Percentiles rank a stretch among this genome's conserved stretches.
phyloP scores from a whole-genome alignment of 2,888 invertebrate species.

The Lamellibrachia satsuma region DNA sequence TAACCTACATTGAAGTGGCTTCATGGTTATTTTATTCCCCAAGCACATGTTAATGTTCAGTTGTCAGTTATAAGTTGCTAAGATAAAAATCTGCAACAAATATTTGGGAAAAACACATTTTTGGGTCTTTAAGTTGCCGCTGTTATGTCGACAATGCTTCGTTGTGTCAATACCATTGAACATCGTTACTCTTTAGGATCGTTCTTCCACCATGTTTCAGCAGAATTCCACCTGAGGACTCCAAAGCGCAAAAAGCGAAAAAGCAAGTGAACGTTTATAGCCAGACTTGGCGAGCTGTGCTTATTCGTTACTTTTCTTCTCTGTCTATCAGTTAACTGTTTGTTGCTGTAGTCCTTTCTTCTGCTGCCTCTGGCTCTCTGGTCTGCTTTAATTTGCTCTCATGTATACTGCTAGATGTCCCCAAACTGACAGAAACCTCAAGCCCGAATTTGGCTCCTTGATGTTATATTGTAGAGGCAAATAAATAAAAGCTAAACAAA shows the following conservation, averaged over 20 bases:
- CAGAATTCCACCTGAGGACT: slow-evolving; percentile 8
- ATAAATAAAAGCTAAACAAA: background rate
- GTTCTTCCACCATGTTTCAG: slow-evolving; percentile 6
- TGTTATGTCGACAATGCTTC: background rate
- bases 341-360: background rate
- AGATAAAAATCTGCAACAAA: background rate
- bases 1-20: background rate
- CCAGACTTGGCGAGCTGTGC: slow-evolving; percentile 17
- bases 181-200: background rate
- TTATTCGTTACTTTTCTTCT: background rate
- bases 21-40: background rate
- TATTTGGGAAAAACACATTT: background rate
- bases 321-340: background rate
- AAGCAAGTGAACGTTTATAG: slow-evolving; percentile 13
- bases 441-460: background rate
- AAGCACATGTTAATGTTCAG: background rate
- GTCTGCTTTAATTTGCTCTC: background rate
- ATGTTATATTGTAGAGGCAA: background rate
- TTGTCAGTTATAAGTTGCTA: background rate
- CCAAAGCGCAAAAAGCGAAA: slow-evolving; percentile 11
- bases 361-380: background rate
- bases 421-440: background rate
- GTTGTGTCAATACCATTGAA: background rate
- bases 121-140: background rate
- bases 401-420: background rate